Evolutionary conservation across 2,113 vertebrate species (phyloP), one percentile per base, ranked within the genome.

Genomic region (Ranitomeya imitator): DNA sequence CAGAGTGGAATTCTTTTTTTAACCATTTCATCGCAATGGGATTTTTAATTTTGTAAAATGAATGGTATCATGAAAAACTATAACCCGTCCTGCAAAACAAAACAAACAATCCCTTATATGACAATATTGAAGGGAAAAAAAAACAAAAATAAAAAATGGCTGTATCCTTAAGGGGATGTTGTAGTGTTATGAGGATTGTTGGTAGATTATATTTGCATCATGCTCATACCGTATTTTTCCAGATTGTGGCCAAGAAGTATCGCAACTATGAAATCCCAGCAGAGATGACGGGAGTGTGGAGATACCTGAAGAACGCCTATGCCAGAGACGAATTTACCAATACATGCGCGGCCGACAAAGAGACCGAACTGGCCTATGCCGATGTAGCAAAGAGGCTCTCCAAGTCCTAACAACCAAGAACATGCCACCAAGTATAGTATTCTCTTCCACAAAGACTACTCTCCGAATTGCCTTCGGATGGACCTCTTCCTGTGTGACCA

Each of bases 191-290:
- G 55, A 9, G 9, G 15, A 6, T 7, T 7, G 79, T 59, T 14
- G 23, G 12, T 59, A 18, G 21, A 52, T 1, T 67, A 23, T 4
- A 16, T 31, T 16, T 59, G 0, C 26, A 52, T 69, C 51, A 51
- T 54, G 2, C 0, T 55, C 9, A 18, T 60, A 45, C 37, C 4
- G 37, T 45, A 14, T 86, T 61, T 14, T 60, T 80, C 63, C 73
- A 99, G 98, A 95, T 99, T 6, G 98, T 99, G 0, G 94, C 96
- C 73, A 99, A 98, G 94, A 99, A 97, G 92, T 99, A 99, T 91
- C 97, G 97, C 52, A 97, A 97, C 94, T 99, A 97, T 0, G 96
- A 99, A 90, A 96, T 99, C 91, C 97, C 98, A 0, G 83, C 92
- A 0, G 97, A 99, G 85, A 96, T 99, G 97, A 93, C 91, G 0